Evolutionary conservation across 2,797 vertebrate genomes (phyloP).

Genomic region (Siniperca obscura): DNA sequence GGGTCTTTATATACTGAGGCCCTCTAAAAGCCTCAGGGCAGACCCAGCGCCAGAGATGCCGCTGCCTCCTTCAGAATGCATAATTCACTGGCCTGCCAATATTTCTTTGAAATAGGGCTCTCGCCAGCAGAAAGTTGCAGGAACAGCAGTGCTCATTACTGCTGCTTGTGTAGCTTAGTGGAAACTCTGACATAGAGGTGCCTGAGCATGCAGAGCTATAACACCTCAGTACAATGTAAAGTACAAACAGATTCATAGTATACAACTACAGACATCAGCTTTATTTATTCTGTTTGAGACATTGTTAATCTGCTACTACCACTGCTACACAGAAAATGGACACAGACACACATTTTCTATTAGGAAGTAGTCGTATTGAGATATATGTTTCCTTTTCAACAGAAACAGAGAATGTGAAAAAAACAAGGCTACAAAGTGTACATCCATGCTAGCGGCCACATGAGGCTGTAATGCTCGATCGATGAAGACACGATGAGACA

Average conservation of each 20-base stretch:
- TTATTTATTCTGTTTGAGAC: slow-evolving; percentile 1
- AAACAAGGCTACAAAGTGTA: neutral
- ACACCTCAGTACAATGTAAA: slow-evolving; percentile 15
- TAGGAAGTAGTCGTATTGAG: neutral
- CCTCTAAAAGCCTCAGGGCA: slow-evolving; percentile 43
- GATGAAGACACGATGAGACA: neutral
- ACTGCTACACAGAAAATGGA: neutral
- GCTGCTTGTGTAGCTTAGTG: slow-evolving; percentile 47
- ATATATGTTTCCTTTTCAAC: neutral
- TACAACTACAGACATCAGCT: neutral
- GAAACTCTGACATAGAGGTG: slow-evolving; percentile 59
- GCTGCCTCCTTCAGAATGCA: slow-evolving; percentile 45
- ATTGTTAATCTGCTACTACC: neutral
- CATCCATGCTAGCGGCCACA: neutral
- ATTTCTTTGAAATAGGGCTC: slow-evolving; percentile 42
- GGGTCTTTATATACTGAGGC: slow-evolving; percentile 15
- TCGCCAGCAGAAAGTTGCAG: slow-evolving; percentile 40
- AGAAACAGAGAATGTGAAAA: neutral
- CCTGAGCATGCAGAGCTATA: slow-evolving; percentile 31
- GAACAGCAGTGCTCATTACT: slow-evolving; percentile 47
- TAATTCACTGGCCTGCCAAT: slow-evolving; percentile 54
- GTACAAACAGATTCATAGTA: slow-evolving; percentile 4
- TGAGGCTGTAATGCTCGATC: neutral
- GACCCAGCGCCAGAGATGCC: slow-evolving; percentile 32
- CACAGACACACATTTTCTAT: neutral